Evolutionary conservation across 2,797 vertebrate species (phyloP), one percentile per base, ranked within the genome.

Genomic region (Gymnocypris eckloni): DNA sequence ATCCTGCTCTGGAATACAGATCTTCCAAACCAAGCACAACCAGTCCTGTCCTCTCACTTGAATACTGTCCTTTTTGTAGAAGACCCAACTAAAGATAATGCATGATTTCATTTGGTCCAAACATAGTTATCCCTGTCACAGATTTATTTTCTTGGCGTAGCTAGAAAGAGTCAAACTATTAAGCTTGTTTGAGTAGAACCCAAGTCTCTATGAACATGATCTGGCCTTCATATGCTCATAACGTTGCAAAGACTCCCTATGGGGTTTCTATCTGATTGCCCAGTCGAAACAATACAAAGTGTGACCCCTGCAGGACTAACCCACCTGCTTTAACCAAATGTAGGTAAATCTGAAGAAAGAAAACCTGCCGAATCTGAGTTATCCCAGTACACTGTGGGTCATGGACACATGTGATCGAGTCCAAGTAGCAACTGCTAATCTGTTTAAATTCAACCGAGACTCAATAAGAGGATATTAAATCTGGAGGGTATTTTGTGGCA

Each of bases 231-330:
- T 75, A 79, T 76, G 70, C 61, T 86, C 81, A 71, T 76, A 82
- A 84, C 70, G 85, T 54, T 75, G 79, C 79, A 90, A 90, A 79
- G 86, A 90, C 75, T 86, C 89, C 75, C 86, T 87, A 18, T 81
- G 73, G 85, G 88, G 86, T 41, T 77, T 86, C 84, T 89, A 82
- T 73, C 56, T 89, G 76, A 86, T 70, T 86, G 83, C 71, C 86
- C 79, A 87, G 89, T 87, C 64, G 52, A 84, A 87, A 86, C 59
- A 56, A 87, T 86, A 82, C 81, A 85, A 81, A 88, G 83, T 13
- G 13, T 78, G 48, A 86, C 52, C 61, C 79, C 69, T 70, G 41
- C 18, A 43, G n/a, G 28, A 64, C 59, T 10, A 75, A 79, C 37
- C 33, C 73, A 61, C 45, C 37, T 28, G 54, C 20, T 81, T 56